Conservation (phyloP, 2,113 vertebrate genomes). For the human region GRCh38 chr5:22289501-22290000, state of each 20-base stretch:
- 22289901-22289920: background rate
- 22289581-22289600: background rate
- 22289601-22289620: background rate
- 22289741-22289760: background rate
- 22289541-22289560: background rate
- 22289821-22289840: background rate
- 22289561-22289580: background rate
- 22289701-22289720: background rate
- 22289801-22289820: background rate
- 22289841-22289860: background rate
- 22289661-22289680: background rate
- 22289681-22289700: background rate
- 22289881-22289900: background rate
- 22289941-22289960: background rate
- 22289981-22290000: background rate
- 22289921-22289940: too few species aligned
- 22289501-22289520: background rate
- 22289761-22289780: background rate
- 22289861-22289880: background rate
- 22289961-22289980: background rate
- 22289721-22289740: background rate
- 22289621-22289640: background rate
- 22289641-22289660: background rate
- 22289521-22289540: background rate
- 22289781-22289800: background rate